These are phyloP conservation scores for Blera fallax DNA, from an alignment of 2,888 invertebrate genomes.

Conservation along the genomic window DNA sequence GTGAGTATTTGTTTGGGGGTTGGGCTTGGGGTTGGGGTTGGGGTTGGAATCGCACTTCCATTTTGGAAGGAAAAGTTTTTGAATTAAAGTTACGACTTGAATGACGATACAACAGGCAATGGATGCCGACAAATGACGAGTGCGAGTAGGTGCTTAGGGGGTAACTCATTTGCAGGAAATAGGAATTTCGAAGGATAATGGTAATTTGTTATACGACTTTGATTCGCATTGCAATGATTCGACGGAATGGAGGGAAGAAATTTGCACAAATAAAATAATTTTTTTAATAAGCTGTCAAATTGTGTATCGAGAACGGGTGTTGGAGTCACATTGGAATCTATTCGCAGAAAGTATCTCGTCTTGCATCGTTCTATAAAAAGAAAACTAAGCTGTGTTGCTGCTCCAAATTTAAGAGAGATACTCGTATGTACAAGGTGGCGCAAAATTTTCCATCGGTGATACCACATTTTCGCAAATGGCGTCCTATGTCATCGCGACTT, in stretches of 20 bases:
- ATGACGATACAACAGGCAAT: constrained; percentile 6
- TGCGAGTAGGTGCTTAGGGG: neutral
- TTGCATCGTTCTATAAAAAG: too few species aligned
- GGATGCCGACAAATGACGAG: neutral
- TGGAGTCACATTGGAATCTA: too few species aligned
- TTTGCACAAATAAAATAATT: neutral
- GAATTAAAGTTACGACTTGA: constrained; percentile 67
- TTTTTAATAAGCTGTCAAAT: too few species aligned
- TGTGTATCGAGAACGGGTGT: too few species aligned
- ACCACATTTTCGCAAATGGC: too few species aligned
- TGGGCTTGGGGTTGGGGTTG: neutral
- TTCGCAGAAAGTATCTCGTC: too few species aligned
- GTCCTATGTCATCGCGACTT: too few species aligned
- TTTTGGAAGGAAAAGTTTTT: constrained; percentile 58
- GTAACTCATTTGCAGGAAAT: neutral
- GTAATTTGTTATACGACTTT: constrained; percentile 4
- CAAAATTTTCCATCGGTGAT: too few species aligned
- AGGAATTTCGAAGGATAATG: neutral
- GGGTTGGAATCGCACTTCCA: neutral
- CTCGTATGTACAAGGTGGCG: too few species aligned
- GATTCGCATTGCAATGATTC: neutral
- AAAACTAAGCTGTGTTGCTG: too few species aligned
- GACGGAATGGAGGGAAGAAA: neutral
- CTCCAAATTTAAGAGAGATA: too few species aligned
- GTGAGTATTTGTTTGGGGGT: too few species aligned